phyloP scores from a whole-genome alignment of 2,888 invertebrate genomes.

The Mechanitis messenoides region DNA sequence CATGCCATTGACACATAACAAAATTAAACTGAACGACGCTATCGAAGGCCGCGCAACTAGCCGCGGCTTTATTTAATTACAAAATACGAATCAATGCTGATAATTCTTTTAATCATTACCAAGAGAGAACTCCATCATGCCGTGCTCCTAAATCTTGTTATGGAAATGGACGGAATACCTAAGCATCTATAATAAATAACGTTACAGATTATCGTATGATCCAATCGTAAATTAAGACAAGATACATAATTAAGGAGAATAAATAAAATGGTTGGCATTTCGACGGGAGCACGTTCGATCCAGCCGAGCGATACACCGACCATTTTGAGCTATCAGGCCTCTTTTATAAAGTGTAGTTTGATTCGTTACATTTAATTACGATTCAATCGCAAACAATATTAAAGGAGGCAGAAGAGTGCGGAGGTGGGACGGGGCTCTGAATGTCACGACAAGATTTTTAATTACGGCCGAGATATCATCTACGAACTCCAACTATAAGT shows the following conservation, averaged over 20 bases:
- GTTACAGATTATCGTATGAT: slow-evolving; percentile 75
- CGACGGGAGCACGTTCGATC: slow-evolving; percentile 75
- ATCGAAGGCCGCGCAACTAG: slow-evolving; percentile 65
- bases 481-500: slow-evolving; percentile 61
- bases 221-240: slow-evolving; percentile 78
- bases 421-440: slow-evolving; percentile 71
- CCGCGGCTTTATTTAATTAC: slow-evolving; percentile 64
- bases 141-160: slow-evolving; percentile 72
- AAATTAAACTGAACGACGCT: slow-evolving; percentile 73
- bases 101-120: slow-evolving; percentile 67
- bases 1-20: slow-evolving; percentile 68
- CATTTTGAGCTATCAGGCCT: slow-evolving; percentile 71
- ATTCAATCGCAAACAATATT: slow-evolving; percentile 76
- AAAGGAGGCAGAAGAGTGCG: slow-evolving; percentile 67
- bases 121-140: slow-evolving; percentile 55
- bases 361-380: slow-evolving; percentile 73
- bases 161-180: slow-evolving; percentile 72
- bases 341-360: slow-evolving; percentile 74
- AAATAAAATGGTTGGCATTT: slow-evolving; percentile 78
- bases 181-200: slow-evolving; percentile 74
- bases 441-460: slow-evolving; percentile 78
- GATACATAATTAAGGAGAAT: slow-evolving; percentile 77
- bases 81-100: slow-evolving; percentile 68
- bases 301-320: slow-evolving; percentile 53
- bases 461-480: slow-evolving; percentile 75